These are phyloP conservation scores for Drosophila tripunctata DNA, from an alignment of 2,888 invertebrate species.

Conservation along the genomic window DNA sequence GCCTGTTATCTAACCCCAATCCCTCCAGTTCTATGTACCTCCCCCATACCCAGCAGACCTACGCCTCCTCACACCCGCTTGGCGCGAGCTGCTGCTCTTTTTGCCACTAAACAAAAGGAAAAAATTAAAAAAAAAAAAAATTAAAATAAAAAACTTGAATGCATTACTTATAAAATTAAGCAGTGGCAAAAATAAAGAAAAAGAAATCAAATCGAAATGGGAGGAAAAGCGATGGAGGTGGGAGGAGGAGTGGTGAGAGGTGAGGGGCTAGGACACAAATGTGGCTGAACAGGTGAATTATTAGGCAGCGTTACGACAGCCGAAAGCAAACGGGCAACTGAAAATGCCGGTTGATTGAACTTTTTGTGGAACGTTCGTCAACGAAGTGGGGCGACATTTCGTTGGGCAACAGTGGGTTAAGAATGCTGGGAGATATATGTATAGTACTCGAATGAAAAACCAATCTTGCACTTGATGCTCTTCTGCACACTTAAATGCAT, in stretches of 20 bases:
- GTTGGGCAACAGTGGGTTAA: background rate
- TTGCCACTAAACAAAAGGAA: background rate
- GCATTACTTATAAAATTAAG: constrained; percentile 69
- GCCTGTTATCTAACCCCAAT: background rate
- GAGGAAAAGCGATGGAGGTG: background rate
- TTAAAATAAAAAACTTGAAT: constrained; percentile 33
- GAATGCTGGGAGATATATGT: too few species aligned
- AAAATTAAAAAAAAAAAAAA: too few species aligned
- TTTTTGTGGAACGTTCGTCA: constrained; percentile 38
- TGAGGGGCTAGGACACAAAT: constrained; percentile 5
- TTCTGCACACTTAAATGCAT: constrained; percentile 15
- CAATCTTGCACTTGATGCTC: constrained; percentile 27
- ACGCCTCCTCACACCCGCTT: too few species aligned
- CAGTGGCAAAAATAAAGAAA: constrained; percentile 55
- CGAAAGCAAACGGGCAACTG: constrained; percentile 40
- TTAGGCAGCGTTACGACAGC: constrained; percentile 36
- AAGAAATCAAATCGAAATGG: constrained; percentile 42
- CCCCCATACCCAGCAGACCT: background rate
- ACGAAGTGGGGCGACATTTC: background rate
- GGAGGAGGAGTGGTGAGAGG: background rate
- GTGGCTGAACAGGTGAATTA: constrained; percentile 66
- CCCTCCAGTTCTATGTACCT: background rate
- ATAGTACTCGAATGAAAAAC: constrained; percentile 19
- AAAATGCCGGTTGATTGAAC: constrained; percentile 64
- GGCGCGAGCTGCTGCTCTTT: too few species aligned